phyloP scores from a whole-genome alignment of 2,888 invertebrate genomes.

The Ichneumoninae sp. region DNA sequence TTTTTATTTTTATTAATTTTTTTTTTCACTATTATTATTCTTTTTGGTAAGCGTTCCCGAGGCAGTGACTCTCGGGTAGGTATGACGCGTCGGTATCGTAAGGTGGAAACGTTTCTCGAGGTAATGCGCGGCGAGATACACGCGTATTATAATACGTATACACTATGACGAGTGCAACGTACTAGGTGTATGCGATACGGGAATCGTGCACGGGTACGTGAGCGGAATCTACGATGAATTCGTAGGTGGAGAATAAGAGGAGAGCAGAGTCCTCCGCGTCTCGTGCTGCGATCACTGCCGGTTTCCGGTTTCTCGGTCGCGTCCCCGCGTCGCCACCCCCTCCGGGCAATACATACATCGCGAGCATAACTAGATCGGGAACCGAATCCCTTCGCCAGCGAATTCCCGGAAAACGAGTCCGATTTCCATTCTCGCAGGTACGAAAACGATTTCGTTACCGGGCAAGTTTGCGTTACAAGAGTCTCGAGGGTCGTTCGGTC shows the following conservation, averaged over 20 bases:
- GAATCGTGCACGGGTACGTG: constrained; percentile 72
- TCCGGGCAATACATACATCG: constrained; percentile 43
- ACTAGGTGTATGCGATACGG: constrained; percentile 67
- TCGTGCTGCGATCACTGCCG: constrained; percentile 53
- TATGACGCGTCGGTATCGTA: constrained; percentile 31
- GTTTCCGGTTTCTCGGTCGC: constrained; percentile 74
- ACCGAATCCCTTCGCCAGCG: background rate
- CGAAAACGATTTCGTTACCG: constrained; percentile 30
- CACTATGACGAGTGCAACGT: constrained; percentile 47
- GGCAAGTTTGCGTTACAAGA: constrained; percentile 24
- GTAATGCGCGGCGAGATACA: constrained; percentile 11
- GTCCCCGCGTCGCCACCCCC: constrained; percentile 25
- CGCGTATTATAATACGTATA: constrained; percentile 29
- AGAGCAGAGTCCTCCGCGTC: constrained; percentile 41
- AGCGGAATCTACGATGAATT: constrained; percentile 73
- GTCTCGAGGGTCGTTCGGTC: constrained; percentile 15
- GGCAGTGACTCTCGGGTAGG: background rate
- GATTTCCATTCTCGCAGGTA: constrained; percentile 47
- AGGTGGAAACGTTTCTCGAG: constrained; percentile 24
- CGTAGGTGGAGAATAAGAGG: constrained; percentile 56
- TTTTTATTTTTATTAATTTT: background rate
- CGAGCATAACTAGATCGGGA: constrained; percentile 56
- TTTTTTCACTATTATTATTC: background rate
- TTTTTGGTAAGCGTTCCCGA: background rate
- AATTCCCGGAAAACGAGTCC: constrained; percentile 44